Conservation (phyloP, 2,797 vertebrate species). For the Geotria australis region DNA sequence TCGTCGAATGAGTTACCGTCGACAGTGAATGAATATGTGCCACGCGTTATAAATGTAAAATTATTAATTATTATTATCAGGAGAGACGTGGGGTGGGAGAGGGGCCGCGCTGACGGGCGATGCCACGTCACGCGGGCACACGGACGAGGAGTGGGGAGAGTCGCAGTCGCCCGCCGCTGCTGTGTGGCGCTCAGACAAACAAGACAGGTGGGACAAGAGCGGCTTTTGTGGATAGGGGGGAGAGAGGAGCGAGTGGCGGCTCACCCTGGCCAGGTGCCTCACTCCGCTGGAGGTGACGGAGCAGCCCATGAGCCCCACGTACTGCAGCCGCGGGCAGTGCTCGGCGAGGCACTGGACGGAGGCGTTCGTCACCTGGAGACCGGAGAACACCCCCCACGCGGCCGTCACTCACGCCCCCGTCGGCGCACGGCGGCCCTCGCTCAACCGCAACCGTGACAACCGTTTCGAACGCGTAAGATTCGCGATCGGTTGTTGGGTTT, state of each 20-base stretch:
- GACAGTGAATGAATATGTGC: no score
- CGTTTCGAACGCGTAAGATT: not conserved
- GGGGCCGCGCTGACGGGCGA: not conserved
- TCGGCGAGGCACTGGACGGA: conserved; percentile 74
- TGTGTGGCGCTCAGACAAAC: no score
- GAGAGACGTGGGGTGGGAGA: not conserved
- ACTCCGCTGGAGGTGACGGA: conserved; percentile 87
- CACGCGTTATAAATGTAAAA: conserved; percentile 2
- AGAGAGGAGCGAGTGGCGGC: conserved; percentile 4
- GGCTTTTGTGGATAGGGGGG: no score
- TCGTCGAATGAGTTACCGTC: no score
- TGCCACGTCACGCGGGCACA: not conserved
- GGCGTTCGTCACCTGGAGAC: conserved; percentile 48
- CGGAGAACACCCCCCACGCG: conserved; percentile 1
- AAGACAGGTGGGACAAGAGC: no score
- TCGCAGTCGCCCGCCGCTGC: no score
- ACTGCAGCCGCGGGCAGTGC: conserved; percentile 69
- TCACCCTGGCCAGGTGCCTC: conserved; percentile 72
- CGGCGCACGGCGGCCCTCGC: not conserved
- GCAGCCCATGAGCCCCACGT: conserved; percentile 94
- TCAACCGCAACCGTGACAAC: conserved; percentile 1
- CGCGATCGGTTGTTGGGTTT: not conserved
- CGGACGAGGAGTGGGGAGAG: not conserved
- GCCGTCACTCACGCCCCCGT: not conserved
- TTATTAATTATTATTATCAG: conserved; percentile 4